A percentile compares a stretch with the other conserved stretches of the same genome.
Evolutionary conservation across 2,797 vertebrate species (phyloP).

Genomic region (Miichthys miiuy): DNA sequence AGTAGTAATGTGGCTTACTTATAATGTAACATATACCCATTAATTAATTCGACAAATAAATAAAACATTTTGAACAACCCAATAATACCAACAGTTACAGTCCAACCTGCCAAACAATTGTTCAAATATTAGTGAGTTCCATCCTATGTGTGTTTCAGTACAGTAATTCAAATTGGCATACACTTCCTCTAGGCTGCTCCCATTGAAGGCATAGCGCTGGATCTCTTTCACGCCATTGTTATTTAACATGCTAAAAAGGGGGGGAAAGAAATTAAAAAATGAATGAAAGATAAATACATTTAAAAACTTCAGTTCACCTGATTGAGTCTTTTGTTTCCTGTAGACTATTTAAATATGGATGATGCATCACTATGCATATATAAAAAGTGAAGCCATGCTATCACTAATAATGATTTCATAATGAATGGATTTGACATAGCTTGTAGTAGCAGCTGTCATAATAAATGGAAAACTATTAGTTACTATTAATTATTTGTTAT

Average conservation of each 20-base stretch:
- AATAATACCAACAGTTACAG: background rate
- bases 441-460: no score
- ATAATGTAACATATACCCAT: background rate
- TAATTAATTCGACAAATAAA: background rate
- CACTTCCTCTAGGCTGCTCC: constrained; percentile 90
- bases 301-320: background rate
- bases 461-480: no score
- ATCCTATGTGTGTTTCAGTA: background rate
- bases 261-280: background rate
- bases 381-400: background rate
- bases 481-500: no score
- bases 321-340: background rate
- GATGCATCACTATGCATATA: background rate
- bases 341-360: background rate
- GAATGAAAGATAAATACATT: background rate
- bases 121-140: background rate
- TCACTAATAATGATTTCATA: background rate
- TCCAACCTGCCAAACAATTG: background rate
- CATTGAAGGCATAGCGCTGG: constrained; percentile 89
- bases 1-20: background rate
- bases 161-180: constrained; percentile 71
- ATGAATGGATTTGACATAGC: background rate
- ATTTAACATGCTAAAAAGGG: constrained; percentile 85
- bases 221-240: constrained; percentile 89
- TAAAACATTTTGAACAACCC: background rate